Base-by-base conservation (phyloP, 2,113 vertebrate species). In the Junco hyemalis region DNA sequence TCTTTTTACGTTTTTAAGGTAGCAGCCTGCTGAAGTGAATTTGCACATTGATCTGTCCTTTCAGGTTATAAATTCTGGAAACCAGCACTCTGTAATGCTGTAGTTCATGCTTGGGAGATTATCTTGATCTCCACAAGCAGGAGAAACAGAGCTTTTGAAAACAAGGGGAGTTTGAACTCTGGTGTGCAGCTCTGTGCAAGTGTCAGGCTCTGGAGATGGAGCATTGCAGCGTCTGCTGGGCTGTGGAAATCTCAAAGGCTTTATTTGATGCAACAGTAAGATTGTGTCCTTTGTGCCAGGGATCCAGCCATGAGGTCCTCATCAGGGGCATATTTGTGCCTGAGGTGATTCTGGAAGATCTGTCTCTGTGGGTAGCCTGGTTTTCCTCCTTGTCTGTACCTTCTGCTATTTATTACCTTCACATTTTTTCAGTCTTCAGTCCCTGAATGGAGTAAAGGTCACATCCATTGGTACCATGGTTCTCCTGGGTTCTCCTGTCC, bases 391-490 rank as follows among this genome's bases (percentile, higher is more conserved):
- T 68, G 25, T 38, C 40, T 45, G 50, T 47, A 87, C 35, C 40
- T 71, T 68, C 66, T 85, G 21, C 19, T 89, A 1, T 82, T 81
- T 84, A 19, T 81, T 74, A 42, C 26, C 70, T 72, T 7, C 18
- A 35, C 24, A 12, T 28, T 48, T 31, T 76, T 56, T 45, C 13
- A 42, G 0, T 63, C 23, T 68, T 86, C 44, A 38, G 26, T 40
- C 40, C 44, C 77, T 38, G 33, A n/a, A 5, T 15, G 14, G 51
- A 33, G 51, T 48, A 25, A 40, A 57, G 81, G 42, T 33, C 31
- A 0, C 1, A 0, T 35, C 29, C 9, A 2, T 16, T 19, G 2
- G 0, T 29, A 17, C 53, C 2, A 2, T 2, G 0, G 22, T 57
- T 29, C 60, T 65, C 28, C 50, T 59, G 29, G 0, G 22, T 57